phyloP scores from a whole-genome alignment of 2,888 invertebrate genomes.

The Mallateleia sp. region DNA sequence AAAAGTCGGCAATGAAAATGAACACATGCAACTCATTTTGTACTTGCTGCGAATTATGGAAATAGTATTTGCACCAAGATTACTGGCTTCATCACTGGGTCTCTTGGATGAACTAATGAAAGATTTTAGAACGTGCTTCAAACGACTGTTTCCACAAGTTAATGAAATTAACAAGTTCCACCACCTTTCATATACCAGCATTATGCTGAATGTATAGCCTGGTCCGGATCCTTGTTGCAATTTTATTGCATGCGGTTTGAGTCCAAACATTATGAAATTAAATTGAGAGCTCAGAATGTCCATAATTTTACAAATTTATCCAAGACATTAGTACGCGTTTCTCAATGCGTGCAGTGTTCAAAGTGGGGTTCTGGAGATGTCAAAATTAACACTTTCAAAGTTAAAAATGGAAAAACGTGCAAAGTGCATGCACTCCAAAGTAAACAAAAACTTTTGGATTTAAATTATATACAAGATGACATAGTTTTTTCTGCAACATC shows the following conservation, averaged over 20 bases:
- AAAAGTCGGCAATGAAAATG: constrained; percentile 66
- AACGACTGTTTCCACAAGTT: constrained; percentile 66
- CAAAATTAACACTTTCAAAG: no score
- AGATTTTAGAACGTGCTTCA: no score
- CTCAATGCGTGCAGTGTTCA: no score
- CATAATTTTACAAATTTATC: constrained; percentile 76
- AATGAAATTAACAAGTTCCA: background rate
- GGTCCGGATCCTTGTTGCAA: constrained; percentile 69
- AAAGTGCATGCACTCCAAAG: no score
- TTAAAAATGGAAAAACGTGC: no score
- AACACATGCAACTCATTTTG: constrained; percentile 72
- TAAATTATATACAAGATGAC: no score
- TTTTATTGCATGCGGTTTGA: constrained; percentile 79
- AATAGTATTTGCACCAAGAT: constrained; percentile 58
- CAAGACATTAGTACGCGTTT: constrained; percentile 73
- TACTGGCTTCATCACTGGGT: no score
- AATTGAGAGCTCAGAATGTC: constrained; percentile 65
- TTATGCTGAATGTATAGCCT: constrained; percentile 74
- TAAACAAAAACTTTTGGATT: no score
- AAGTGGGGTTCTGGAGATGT: no score
- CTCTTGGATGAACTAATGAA: no score
- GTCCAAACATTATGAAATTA: constrained; percentile 73
- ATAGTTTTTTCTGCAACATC: no score
- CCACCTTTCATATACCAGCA: no score
- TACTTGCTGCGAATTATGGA: constrained; percentile 77